Evolutionary conservation across 2,888 invertebrate genomes (phyloP).

Genomic region (Epistrophe eligans): DNA sequence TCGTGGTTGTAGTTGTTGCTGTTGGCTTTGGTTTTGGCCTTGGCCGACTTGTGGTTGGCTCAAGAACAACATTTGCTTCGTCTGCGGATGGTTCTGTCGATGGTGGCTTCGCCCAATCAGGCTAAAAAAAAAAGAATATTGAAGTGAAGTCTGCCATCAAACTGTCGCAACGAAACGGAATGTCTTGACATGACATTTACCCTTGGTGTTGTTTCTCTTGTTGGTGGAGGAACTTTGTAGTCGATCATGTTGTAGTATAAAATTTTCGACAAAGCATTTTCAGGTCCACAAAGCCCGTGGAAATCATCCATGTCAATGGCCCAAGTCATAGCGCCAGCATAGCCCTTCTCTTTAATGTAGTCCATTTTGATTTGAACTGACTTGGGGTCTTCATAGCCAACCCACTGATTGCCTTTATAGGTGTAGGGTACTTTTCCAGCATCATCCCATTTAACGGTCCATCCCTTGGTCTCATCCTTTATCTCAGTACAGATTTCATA

Average conservation of each 20-base stretch:
- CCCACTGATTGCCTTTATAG: constrained; percentile 95
- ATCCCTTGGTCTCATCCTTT: constrained; percentile 88
- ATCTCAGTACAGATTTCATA: constrained; percentile 94
- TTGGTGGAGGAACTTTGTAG: constrained; percentile 82
- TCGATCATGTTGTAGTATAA: constrained; percentile 89
- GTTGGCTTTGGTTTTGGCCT: constrained; percentile 78
- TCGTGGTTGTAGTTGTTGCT: constrained; percentile 69
- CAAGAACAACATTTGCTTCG: constrained; percentile 83
- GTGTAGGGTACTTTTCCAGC: constrained; percentile 93
- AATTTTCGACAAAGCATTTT: constrained; percentile 90
- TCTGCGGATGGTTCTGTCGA: constrained; percentile 87
- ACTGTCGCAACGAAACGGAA: background rate
- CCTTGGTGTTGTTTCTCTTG: constrained; percentile 63
- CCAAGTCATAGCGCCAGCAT: constrained; percentile 96
- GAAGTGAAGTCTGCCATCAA: background rate
- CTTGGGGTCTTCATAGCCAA: constrained; percentile 93
- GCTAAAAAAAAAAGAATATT: constrained; percentile 84
- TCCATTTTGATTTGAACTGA: constrained; percentile 96
- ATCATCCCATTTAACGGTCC: constrained; percentile 94
- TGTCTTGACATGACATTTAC: constrained; percentile 34
- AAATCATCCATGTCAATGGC: constrained; percentile 96
- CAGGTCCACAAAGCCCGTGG: constrained; percentile 91
- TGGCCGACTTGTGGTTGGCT: constrained; percentile 80
- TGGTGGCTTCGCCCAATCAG: constrained; percentile 92
- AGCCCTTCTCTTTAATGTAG: constrained; percentile 92